Percentiles rank a stretch among this genome's conserved stretches.
These are phyloP conservation scores for Neuroterus valhalla DNA, from an alignment of 1,140 invertebrate species.

Conservation along the genomic window DNA sequence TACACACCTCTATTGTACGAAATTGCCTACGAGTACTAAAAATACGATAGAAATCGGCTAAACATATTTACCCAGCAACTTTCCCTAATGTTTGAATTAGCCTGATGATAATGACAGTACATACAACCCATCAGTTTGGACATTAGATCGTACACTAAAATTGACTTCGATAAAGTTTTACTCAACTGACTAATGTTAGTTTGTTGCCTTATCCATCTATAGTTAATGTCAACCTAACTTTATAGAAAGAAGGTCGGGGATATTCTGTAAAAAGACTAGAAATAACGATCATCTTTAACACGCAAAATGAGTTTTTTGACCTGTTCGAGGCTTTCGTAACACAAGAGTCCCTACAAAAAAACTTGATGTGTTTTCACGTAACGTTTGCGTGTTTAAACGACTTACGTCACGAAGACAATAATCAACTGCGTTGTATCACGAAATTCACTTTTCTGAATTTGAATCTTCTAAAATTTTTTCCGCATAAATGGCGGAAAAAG, in stretches of 20 bases:
- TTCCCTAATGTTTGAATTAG: conserved; percentile 4
- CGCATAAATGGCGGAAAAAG: neutral
- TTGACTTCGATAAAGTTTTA: neutral
- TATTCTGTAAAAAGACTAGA: neutral
- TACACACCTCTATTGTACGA: neutral
- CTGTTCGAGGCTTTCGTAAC: neutral
- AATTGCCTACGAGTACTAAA: neutral
- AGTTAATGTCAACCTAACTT: neutral
- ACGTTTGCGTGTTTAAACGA: neutral
- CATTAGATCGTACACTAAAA: too few relatives aligned
- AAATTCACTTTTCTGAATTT: neutral
- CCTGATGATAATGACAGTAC: neutral
- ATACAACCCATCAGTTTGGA: neutral
- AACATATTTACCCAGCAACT: neutral
- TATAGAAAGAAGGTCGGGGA: conserved; percentile 2
- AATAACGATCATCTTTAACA: neutral
- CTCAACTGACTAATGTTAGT: neutral
- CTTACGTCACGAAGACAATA: conserved; percentile 10
- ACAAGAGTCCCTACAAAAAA: neutral
- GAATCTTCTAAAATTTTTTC: neutral
- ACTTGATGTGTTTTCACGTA: neutral
- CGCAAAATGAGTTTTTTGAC: neutral
- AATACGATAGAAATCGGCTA: neutral
- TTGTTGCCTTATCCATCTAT: neutral
- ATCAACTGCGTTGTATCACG: neutral